Percentiles rank a stretch among this genome's conserved stretches.
These are phyloP conservation scores for Leptinotarsa defecta DNA, from an alignment of 1,140 invertebrate species.

Conservation along the genomic window DNA sequence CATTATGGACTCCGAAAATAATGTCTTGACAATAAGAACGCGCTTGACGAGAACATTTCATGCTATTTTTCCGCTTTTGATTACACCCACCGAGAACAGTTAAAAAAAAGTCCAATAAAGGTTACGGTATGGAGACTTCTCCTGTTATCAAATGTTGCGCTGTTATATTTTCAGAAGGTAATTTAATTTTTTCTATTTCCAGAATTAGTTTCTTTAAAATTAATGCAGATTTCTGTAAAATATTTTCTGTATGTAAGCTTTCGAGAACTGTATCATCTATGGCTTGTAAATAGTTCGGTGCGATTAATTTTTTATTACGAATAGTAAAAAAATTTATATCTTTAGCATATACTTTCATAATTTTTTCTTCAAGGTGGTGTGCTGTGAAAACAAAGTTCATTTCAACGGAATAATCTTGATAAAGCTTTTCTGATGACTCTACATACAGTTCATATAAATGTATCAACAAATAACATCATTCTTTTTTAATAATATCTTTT, in stretches of 20 bases:
- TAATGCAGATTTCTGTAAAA: constrained; percentile 9
- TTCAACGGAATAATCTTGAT: constrained; percentile 14
- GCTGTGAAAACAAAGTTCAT: neutral
- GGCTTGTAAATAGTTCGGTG: neutral
- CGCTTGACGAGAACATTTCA: neutral
- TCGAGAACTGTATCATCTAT: neutral
- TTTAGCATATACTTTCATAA: neutral
- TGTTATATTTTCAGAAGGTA: constrained; percentile 9
- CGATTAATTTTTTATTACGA: constrained; percentile 8
- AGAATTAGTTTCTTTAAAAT: constrained; percentile 5
- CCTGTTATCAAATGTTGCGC: neutral
- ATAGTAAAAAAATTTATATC: constrained; percentile 8
- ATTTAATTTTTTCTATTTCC: constrained; percentile 4
- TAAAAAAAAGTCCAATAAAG: neutral
- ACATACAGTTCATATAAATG: constrained; percentile 12
- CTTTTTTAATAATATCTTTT: neutral
- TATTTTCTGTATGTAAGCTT: constrained; percentile 12
- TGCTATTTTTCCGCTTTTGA: neutral
- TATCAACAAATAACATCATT: constrained; percentile 10
- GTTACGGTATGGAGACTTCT: neutral
- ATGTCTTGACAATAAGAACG: neutral
- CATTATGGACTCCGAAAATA: neutral
- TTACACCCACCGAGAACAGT: neutral
- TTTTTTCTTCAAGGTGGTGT: constrained; percentile 17
- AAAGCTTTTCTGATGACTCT: constrained; percentile 6